Evolutionary conservation across 2,888 invertebrate species (phyloP), one percentile per base, ranked within the genome.

Genomic region (Sipha maydis): DNA sequence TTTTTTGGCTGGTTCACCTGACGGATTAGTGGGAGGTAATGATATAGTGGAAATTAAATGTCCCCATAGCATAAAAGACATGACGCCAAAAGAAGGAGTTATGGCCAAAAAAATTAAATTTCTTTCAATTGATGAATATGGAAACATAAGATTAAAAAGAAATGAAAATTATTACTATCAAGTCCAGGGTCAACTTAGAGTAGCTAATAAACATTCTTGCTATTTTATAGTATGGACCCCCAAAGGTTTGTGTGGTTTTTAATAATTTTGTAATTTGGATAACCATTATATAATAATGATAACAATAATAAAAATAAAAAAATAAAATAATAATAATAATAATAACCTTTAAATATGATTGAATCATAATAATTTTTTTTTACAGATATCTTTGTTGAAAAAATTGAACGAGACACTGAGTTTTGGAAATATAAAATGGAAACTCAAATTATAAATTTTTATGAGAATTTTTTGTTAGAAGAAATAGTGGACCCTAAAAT

Each of bases 161-260:
- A 56, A 31, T n/a, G 17, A 75, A 38, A 19, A 34, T 56, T 75
- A 83, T 56, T 83, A 56, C 4, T 83, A 34, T 31, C 83, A 83
- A 75, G 41, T 83, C 0, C 75, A 75, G 2, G 56, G 56, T 19
- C 83, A 83, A 56, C 28, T 83, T 19, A 25, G 17, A 0, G n/a
- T 83, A n/a, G 11, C 73, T 11, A 83, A 75, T 56, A 73, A 75
- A 75, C 8, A 21, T 1, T 31, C 17, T 5, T 75, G 73, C n/a
- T 76, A 83, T 83, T 83, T 83, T 56, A n/a, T 83, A 54, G 75
- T 83, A 11, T 83, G 75, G 83, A 75, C 75, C 0, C 56, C 83
- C 0, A 75, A 75, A 73, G 75, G 83, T 83, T n/a, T n/a, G n/a
- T 76, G 21, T 76, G 0, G 41, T 76, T 76, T 9, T 38, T 1